Base-by-base conservation (phyloP, 92 coral and sea anemone species). In the Phenganax marumi region DNA sequence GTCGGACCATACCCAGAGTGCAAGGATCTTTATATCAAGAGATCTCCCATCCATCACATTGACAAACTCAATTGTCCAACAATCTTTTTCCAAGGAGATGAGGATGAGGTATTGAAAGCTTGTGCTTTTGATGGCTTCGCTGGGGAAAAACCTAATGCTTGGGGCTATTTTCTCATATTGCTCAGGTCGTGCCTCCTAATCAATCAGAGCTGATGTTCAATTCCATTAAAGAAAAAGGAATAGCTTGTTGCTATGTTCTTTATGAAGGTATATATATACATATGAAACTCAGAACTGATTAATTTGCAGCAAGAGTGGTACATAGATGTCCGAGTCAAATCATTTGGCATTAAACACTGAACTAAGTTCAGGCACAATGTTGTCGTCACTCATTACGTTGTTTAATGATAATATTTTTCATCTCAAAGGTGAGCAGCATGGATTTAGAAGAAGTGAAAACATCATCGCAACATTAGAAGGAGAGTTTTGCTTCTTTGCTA, bases 401-500 rank as follows among this genome's bases (percentile, higher is more conserved):
- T 22, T 46, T 39, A 39, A 5, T 33, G 2, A 5, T 33, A 33
- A 33, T 33, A 5, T 33, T 33, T 33, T 33, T 1, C 5, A 33
- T 33, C 43, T 33, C 43, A 33, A 0, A 93, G 97, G 97, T 81
- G 97, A 93, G 73, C 97, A 93, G 69, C 97, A 93, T 75, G 95
- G 94, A 62, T 93, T 93, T 66, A 86, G 92, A 69, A 90, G 91
- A 75, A 91, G 97, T 52, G 91, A 93, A 55, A 93, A 90, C 91
- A 91, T 93, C 78, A 93, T 90, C 69, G 79, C 85, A 53, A 58
- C 80, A 22, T 70, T 93, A 61, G 97, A 93, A 78, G 93, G 97
- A 47, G 97, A 93, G 60, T 90, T 91, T 75, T 93, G 92, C 69
- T 93, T 93, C 89, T 93, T 90, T 88, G 92, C 97, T 63, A 85